Base-by-base conservation (phyloP, 2,113 vertebrate species). In the Chaetura pelagica region DNA sequence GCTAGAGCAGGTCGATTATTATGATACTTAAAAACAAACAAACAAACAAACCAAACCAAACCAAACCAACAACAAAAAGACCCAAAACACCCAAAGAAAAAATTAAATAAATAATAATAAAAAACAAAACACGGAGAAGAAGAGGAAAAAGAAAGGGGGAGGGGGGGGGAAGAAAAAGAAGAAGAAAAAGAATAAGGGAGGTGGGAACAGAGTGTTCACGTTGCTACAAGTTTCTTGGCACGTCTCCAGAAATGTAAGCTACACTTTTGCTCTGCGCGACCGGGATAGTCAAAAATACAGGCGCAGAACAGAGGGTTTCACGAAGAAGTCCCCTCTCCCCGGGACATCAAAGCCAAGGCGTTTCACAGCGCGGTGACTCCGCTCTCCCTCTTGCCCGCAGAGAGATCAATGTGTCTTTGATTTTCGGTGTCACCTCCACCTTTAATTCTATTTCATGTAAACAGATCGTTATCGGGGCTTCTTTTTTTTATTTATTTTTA, bases 371-470 rank as follows among this genome's bases (percentile, higher is more conserved):
- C 51, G 49, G 72, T n/a, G 38, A 74, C 64, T 52, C 80, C 30
- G 27, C 58, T 87, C 72, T 71, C 57, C 81, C 13, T 8, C 61
- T 78, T 80, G 75, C 73, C 71, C 10, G 24, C 87, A 52, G 71
- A 94, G 68, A 92, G 83, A 92, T 71, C 85, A 66, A 30, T 5
- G 49, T 76, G 90, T 83, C 97, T 98, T 96, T 97, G 95, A 97
- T 97, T 97, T 97, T 94, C 48, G 17, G 79, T 91, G 91, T 93
- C 97, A 97, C 93, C 97, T 96, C 94, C 55, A 90, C 94, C 96
- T 96, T 94, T 92, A 93, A 89, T 95, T 95, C 85, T 52, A 85
- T 82, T 46, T 83, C 95, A 80, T 91, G 94, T 96, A 98, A 98
- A 97, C 94, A 97, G 97, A 98, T 97, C 90, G 81, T 95, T 95